Evolutionary conservation across 1,140 invertebrate species (phyloP).

Genomic region (Drosophila mojavensis): DNA sequence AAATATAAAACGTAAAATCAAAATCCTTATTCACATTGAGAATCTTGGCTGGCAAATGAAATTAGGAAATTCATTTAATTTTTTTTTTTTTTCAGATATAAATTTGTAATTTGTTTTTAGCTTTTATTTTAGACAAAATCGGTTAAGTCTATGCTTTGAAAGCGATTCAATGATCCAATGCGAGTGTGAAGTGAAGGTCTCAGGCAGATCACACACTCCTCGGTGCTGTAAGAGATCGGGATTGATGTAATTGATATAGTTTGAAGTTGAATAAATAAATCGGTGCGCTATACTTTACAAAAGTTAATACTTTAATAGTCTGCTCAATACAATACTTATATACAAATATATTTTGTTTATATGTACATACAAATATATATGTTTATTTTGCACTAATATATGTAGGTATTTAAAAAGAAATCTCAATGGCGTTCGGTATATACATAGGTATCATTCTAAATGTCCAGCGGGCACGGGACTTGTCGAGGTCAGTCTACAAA

Average conservation of each 20-base stretch:
- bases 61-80: neutral
- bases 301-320: slow-evolving; percentile 71
- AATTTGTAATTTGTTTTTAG: neutral
- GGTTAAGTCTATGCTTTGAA: slow-evolving; percentile 66
- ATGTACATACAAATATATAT: slow-evolving; percentile 24
- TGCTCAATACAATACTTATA: slow-evolving; percentile 51
- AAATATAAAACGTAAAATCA: slow-evolving; percentile 65
- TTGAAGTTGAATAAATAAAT: slow-evolving; percentile 4
- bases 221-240: slow-evolving; percentile 68
- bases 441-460: slow-evolving; percentile 63
- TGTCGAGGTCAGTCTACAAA: slow-evolving; percentile 77
- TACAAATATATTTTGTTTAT: slow-evolving; percentile 24
- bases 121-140: slow-evolving; percentile 59
- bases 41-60: neutral
- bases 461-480: slow-evolving; percentile 77
- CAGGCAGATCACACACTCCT: slow-evolving; percentile 77
- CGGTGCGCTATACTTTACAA: slow-evolving; percentile 24
- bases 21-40: neutral
- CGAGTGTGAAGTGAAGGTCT: slow-evolving; percentile 60
- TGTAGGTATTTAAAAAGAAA: slow-evolving; percentile 26
- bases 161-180: slow-evolving; percentile 62
- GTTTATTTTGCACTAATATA: slow-evolving; percentile 6
- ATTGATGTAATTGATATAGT: neutral
- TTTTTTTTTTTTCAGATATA: neutral
- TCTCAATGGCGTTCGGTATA: slow-evolving; percentile 50